phyloP scores from a whole-genome alignment of 2,888 invertebrate species.

The Macrosoma leucophasiata region DNA sequence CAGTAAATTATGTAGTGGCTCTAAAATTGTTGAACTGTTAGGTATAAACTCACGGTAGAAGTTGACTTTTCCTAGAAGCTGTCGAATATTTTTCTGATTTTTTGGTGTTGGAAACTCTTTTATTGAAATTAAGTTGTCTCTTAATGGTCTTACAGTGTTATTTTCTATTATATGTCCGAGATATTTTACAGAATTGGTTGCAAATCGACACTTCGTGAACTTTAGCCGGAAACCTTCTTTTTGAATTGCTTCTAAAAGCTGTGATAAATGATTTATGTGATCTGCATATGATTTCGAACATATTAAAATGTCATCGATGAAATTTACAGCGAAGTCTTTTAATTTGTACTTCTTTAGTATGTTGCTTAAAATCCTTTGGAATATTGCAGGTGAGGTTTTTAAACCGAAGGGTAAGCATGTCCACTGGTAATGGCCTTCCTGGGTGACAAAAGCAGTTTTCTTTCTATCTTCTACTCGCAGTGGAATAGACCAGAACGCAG shows the following conservation, averaged over 20 bases:
- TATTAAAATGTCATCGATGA: slow-evolving; percentile 12
- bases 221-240: too few relatives aligned
- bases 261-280: slow-evolving; percentile 9
- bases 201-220: too few relatives aligned
- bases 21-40: too few relatives aligned
- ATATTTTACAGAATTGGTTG: too few relatives aligned
- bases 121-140: too few relatives aligned
- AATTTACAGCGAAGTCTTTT: slow-evolving; percentile 11
- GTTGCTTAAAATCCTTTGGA: slow-evolving; percentile 28
- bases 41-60: too few relatives aligned
- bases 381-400: slow-evolving; percentile 31
- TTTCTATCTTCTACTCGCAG: slow-evolving; percentile 32
- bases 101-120: slow-evolving; percentile 19
- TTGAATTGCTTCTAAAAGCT: slow-evolving; percentile 4
- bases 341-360: slow-evolving; percentile 22
- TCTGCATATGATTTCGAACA: slow-evolving; percentile 17
- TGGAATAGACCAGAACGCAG: slow-evolving; percentile 43
- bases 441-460: slow-evolving; percentile 30
- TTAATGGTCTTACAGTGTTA: too few relatives aligned
- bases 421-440: slow-evolving; percentile 30
- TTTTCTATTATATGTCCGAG: too few relatives aligned
- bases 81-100: slow-evolving; percentile 19
- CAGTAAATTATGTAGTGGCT: not conserved
- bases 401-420: slow-evolving; percentile 33
- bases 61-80: slow-evolving; percentile 26